Conservation (phyloP, 2,113 vertebrate species). For the Isichthys henryi region DNA sequence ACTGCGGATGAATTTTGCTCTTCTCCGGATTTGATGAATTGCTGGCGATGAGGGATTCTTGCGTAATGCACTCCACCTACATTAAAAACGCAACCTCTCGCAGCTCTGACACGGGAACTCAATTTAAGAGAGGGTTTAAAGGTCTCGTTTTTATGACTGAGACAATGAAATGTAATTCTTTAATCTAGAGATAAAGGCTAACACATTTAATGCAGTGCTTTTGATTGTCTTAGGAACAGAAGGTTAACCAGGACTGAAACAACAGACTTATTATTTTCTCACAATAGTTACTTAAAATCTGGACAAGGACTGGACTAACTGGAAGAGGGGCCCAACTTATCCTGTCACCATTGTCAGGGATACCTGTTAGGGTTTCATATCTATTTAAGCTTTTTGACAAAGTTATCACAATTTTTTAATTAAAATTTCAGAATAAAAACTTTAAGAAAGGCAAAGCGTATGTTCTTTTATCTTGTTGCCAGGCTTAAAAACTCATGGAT, state of each 20-base stretch:
- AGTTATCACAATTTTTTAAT: background rate
- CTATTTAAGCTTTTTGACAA: background rate
- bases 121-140: background rate
- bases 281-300: background rate
- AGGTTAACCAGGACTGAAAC: background rate
- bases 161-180: background rate
- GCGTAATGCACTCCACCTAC: background rate
- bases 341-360: background rate
- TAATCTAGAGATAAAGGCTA: background rate
- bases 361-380: background rate
- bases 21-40: background rate
- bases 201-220: background rate
- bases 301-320: background rate
- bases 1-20: background rate
- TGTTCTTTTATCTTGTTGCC: background rate
- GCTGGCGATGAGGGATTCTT: background rate
- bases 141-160: background rate
- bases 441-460: background rate
- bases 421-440: background rate
- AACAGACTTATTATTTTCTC: background rate
- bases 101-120: background rate
- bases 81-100: background rate
- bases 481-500: background rate
- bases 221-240: background rate
- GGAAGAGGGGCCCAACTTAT: background rate